phyloP scores from a whole-genome alignment of 2,113 vertebrate genomes.

The Lasiurus cinereus region DNA sequence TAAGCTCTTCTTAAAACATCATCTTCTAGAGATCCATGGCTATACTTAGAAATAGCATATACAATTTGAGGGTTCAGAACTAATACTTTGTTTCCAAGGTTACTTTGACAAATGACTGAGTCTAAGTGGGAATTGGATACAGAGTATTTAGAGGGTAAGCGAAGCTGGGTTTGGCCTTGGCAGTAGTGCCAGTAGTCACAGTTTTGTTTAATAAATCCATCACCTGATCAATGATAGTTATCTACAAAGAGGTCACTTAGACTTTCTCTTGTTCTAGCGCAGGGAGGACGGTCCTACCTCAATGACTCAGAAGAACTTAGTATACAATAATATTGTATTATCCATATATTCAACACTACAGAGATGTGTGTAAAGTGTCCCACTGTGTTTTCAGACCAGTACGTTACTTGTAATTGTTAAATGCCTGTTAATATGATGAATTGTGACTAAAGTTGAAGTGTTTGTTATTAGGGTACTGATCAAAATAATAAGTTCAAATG shows the following conservation, averaged over 20 bases:
- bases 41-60: background rate
- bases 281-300: background rate
- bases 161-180: background rate
- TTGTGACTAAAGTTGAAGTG: background rate
- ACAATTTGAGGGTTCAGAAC: background rate
- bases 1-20: background rate
- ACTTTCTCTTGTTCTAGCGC: background rate
- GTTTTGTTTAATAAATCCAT: background rate
- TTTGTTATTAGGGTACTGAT: slow-evolving; percentile 9
- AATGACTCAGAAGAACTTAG: background rate
- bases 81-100: background rate
- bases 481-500: slow-evolving; percentile 57
- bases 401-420: background rate
- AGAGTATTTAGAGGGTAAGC: background rate
- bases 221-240: background rate
- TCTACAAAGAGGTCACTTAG: background rate
- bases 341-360: background rate
- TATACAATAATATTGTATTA: background rate
- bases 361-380: background rate
- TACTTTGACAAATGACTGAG: background rate
- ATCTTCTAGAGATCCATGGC: background rate
- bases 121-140: background rate
- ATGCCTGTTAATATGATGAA: background rate
- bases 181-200: background rate
- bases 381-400: background rate